Evolutionary conservation across 2,113 vertebrate genomes (phyloP).

Genomic region (Mugil cephalus): DNA sequence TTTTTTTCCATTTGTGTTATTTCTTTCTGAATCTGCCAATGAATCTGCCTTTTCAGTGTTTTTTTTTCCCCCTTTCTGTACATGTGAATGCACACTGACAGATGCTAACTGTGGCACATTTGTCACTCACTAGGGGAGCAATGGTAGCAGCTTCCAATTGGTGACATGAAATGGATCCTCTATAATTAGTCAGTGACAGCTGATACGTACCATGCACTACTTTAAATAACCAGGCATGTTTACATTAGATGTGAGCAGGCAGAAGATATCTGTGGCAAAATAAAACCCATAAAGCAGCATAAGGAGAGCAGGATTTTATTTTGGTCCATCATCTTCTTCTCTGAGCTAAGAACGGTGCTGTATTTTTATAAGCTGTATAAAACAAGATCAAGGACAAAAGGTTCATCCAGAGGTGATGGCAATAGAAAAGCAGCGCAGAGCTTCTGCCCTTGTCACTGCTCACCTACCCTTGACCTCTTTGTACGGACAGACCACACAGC

Average conservation of each 20-base stretch:
- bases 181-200: not conserved
- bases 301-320: not conserved
- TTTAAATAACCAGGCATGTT: not conserved
- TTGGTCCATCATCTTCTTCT: not conserved
- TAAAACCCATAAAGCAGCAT: not conserved
- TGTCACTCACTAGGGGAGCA: no score
- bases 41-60: no score
- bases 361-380: constrained; percentile 25
- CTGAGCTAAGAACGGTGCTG: constrained; percentile 20
- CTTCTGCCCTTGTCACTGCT: constrained; percentile 49
- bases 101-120: no score
- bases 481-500: constrained; percentile 39
- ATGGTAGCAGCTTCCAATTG: not conserved
- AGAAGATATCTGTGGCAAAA: not conserved
- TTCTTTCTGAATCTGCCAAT: no score
- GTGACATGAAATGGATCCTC: not conserved
- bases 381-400: constrained; percentile 37
- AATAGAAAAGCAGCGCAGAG: constrained; percentile 32
- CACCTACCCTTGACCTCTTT: constrained; percentile 69
- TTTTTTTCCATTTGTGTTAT: no score
- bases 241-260: not conserved
- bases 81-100: no score
- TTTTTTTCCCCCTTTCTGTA: no score
- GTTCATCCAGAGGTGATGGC: constrained; percentile 33
- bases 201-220: not conserved